Conservation (phyloP, 2,888 invertebrate genomes). For the Antheraea assamensis region DNA sequence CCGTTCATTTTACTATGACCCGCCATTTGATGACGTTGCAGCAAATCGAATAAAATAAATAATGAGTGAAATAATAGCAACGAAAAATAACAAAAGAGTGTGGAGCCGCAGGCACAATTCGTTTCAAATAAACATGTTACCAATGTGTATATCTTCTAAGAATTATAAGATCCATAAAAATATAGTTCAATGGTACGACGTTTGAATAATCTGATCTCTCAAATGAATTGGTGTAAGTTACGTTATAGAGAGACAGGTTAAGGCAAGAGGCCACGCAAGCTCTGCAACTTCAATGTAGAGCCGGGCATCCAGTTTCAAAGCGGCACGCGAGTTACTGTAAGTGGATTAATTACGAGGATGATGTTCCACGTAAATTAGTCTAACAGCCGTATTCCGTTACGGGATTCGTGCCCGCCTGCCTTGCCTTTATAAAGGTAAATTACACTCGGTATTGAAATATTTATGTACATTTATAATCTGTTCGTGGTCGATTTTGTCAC, state of each 20-base stretch:
- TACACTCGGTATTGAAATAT: conserved; percentile 9
- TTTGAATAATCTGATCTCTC: background rate
- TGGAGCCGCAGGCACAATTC: too few species aligned
- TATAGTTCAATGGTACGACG: background rate
- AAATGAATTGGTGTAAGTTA: background rate
- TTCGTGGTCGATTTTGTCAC: background rate
- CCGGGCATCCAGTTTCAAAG: conserved; percentile 65
- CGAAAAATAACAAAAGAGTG: too few species aligned
- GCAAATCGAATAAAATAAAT: too few species aligned
- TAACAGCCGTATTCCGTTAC: conserved; percentile 63
- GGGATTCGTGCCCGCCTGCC: conserved; percentile 24
- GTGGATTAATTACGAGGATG: conserved; percentile 78
- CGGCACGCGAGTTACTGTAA: conserved; percentile 56
- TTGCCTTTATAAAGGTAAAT: conserved; percentile 19
- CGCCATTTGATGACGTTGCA: too few species aligned
- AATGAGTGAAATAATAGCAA: too few species aligned
- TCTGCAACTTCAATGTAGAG: conserved; percentile 22
- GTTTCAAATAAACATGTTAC: too few species aligned
- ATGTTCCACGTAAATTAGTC: conserved; percentile 72
- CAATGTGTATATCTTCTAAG: background rate
- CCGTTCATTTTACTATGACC: too few species aligned
- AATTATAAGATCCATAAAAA: background rate
- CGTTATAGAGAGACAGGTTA: background rate
- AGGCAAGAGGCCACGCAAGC: conserved; percentile 38
- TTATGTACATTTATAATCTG: background rate